Percentiles rank a stretch among this genome's conserved stretches.
phyloP scores from a whole-genome alignment of 2,113 vertebrate genomes.

The Okapia johnstoni region DNA sequence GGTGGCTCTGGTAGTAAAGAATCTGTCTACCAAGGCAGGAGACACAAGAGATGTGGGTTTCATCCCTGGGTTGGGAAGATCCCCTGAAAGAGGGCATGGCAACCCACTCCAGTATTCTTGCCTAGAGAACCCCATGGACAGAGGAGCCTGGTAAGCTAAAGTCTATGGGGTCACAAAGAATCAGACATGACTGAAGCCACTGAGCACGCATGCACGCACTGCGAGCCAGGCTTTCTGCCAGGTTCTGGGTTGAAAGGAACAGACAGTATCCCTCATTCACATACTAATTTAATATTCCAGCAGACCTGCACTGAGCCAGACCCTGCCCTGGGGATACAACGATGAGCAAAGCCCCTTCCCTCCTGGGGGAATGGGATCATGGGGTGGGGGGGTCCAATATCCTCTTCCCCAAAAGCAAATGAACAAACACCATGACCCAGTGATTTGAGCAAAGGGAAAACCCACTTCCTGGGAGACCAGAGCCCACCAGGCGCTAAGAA shows the following conservation, averaged over 20 bases:
- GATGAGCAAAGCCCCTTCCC: not conserved
- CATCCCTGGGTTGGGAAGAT: not conserved
- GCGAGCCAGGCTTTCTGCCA: not conserved
- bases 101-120: not conserved
- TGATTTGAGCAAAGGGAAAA: not conserved
- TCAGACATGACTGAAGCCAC: not conserved
- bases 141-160: not conserved
- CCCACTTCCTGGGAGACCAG: not conserved
- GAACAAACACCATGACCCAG: not conserved
- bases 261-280: not conserved
- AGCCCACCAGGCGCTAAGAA: not conserved
- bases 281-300: not conserved
- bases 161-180: not conserved
- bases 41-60: not conserved
- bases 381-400: not conserved
- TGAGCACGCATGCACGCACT: rapidly evolving
- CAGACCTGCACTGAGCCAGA: not conserved
- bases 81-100: not conserved
- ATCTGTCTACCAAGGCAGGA: not conserved
- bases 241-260: not conserved
- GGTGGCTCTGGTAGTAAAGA: not conserved
- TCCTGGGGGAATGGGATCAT: not conserved
- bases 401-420: not conserved
- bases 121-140: not conserved
- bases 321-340: not conserved